phyloP scores from a whole-genome alignment of 2,888 invertebrate genomes.

The Lamproptera curius region DNA sequence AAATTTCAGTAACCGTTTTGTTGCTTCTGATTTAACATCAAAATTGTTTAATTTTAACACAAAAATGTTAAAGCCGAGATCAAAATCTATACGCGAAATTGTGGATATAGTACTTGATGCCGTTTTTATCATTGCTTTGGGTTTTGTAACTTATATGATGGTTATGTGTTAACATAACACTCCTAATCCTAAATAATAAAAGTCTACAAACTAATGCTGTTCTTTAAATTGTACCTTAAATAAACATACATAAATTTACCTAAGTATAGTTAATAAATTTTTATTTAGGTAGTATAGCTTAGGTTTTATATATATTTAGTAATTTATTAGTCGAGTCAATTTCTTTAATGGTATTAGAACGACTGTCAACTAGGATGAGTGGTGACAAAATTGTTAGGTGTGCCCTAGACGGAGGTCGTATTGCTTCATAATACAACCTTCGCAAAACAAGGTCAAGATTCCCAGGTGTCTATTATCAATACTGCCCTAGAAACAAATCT shows the following conservation, averaged over 20 bases:
- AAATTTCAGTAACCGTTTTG: conserved; percentile 48
- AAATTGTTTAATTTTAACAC: background rate
- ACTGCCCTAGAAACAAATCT: conserved; percentile 2
- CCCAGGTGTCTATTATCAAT: background rate
- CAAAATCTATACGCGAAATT: conserved; percentile 2
- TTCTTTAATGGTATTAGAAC: no score
- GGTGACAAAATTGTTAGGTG: conserved; percentile 1
- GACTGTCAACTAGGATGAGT: no score
- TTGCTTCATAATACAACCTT: conserved; percentile 20
- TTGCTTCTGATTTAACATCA: conserved; percentile 40
- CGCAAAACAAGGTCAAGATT: conserved; percentile 7
- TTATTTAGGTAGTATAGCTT: no score
- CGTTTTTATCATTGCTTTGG: conserved; percentile 1
- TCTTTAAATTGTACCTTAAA: no score
- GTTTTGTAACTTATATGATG: background rate
- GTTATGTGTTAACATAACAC: conserved; percentile 3
- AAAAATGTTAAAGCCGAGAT: conserved; percentile 1
- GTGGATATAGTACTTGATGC: conserved; percentile 3
- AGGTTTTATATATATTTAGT: no score
- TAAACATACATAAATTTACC: no score
- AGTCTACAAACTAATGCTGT: no score
- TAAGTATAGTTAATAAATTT: no score
- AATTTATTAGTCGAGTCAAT: no score
- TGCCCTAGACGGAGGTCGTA: conserved; percentile 15
- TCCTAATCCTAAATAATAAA: no score